phyloP scores from a whole-genome alignment of 2,888 invertebrate species.

The Drosophila meridionalis region DNA sequence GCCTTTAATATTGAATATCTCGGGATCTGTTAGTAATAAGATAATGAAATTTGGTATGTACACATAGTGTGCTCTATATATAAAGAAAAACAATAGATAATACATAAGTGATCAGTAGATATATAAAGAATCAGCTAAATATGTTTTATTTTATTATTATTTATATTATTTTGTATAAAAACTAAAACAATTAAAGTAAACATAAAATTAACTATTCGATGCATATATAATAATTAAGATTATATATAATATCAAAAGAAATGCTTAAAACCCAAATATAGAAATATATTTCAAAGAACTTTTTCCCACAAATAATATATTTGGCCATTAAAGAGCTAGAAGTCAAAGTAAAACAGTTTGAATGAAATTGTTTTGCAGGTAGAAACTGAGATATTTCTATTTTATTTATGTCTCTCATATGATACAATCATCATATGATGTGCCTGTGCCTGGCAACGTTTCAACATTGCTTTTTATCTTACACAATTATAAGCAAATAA shows the following conservation, averaged over 20 bases:
- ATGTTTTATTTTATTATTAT: neutral
- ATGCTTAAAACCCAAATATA: neutral
- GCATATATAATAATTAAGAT: neutral
- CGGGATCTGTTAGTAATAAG: neutral
- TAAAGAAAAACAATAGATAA: neutral
- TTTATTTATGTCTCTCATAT: conserved; percentile 33
- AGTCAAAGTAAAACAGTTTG: neutral
- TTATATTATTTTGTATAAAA: too few relatives aligned
- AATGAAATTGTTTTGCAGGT: conserved; percentile 5
- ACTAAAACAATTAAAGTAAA: too few relatives aligned
- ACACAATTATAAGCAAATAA: conserved; percentile 58
- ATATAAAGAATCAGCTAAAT: neutral
- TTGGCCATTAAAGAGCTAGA: neutral
- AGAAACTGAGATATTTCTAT: conserved; percentile 1
- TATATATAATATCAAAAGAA: neutral
- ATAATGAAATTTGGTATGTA: neutral
- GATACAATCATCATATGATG: conserved; percentile 45
- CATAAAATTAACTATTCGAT: too few relatives aligned
- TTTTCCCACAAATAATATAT: neutral
- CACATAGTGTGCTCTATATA: neutral
- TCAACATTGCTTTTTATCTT: conserved; percentile 54
- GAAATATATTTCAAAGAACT: neutral
- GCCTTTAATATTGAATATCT: neutral
- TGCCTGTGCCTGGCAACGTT: conserved; percentile 35
- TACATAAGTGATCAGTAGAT: neutral